Evolutionary conservation across 2,113 vertebrate genomes (phyloP), one percentile per base, ranked within the genome.

Genomic region (Pseudorhombus dupliciocellatus): DNA sequence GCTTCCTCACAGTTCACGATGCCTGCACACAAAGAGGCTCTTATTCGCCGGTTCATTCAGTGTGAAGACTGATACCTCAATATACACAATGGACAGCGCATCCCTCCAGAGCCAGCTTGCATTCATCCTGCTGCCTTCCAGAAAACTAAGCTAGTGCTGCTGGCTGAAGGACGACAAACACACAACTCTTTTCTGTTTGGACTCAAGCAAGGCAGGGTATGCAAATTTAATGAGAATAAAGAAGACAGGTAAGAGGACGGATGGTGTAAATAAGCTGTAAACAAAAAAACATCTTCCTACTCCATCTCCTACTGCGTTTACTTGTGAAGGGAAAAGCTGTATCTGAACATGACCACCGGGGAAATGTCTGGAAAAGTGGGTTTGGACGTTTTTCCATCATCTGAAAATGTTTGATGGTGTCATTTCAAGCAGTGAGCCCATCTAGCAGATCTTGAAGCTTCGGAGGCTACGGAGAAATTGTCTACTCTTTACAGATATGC

Each of bases 11-110:
- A 16, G 34, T 22, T 53, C 66, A 40, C 1, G 18, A 44, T 31
- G 54, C 24, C 68, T 62, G 71, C 50, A 74, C 83, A 81, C 62
- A 89, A 77, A 84, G 69, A 75, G 50, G 25, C 50, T 83, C 12
- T 74, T 68, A 68, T 76, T 79, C 69, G 24, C 52, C 4, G 63
- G 18, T 75, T 0, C 34, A 58, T 67, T 67, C 66, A 75, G 82
- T 46, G 58, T 62, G 57, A 48, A 51, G 42, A 73, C 34, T 31
- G 48, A 71, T 30, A 48, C 40, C 58, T 75, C 48, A 62, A 44
- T 81, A 81, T 60, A 61, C 57, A 76, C 69, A 60, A 61, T 30
- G 56, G 77, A 64, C 70, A 69, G 57, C 2, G 26, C 22, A 16
- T n/a, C 54, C 50, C 40, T 53, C 57, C 31, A 56, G 60, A 58